Evolutionary conservation across 2,888 invertebrate species (phyloP).

Genomic region (Polydrusus cervinus): DNA sequence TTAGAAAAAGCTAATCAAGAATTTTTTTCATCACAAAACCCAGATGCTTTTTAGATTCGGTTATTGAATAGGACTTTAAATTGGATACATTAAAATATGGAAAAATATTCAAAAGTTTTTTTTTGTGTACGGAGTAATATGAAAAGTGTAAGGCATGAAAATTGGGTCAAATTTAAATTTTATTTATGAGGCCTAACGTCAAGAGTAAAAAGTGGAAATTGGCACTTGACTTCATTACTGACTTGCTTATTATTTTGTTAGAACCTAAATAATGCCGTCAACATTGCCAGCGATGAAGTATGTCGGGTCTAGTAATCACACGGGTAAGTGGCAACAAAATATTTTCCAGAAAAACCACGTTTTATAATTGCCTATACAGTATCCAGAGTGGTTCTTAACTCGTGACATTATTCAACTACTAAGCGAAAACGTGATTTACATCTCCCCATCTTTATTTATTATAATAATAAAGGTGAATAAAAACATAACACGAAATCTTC

Average conservation of each 20-base stretch:
- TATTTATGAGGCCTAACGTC: neutral
- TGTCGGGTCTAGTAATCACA: too few relatives aligned
- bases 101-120: slow-evolving; percentile 15
- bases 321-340: too few relatives aligned
- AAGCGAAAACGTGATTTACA: too few relatives aligned
- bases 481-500: too few relatives aligned
- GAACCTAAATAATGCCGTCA: too few relatives aligned
- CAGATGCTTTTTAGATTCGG: neutral
- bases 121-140: slow-evolving; percentile 12
- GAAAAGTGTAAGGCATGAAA: slow-evolving; percentile 16
- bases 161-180: slow-evolving; percentile 17
- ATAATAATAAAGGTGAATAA: too few relatives aligned
- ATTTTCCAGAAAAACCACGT: too few relatives aligned
- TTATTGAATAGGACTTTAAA: slow-evolving; percentile 5
- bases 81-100: slow-evolving; percentile 17
- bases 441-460: too few relatives aligned
- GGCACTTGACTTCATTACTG: neutral
- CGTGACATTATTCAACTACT: too few relatives aligned
- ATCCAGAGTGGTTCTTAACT: too few relatives aligned
- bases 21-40: neutral
- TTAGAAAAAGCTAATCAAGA: neutral
- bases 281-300: too few relatives aligned
- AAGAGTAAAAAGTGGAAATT: slow-evolving; percentile 1
- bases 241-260: neutral
- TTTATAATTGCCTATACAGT: too few relatives aligned